Percentiles rank a stretch among this genome's conserved stretches.
These are phyloP conservation scores for Lepidocolaptes lacrymiger DNA, from an alignment of 2,797 vertebrate species.

Conservation along the genomic window DNA sequence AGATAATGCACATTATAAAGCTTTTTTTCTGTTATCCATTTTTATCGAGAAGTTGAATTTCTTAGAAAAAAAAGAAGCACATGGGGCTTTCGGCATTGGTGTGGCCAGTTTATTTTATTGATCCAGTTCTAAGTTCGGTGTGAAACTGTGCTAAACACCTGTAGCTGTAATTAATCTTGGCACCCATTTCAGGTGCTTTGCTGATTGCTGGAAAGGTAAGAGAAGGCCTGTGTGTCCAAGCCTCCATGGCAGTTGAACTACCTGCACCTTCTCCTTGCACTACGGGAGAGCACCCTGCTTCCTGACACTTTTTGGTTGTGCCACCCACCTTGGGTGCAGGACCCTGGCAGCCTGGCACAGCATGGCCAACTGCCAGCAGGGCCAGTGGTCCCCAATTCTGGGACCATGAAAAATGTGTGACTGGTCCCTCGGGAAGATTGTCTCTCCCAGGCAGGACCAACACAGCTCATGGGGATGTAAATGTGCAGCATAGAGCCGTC, in stretches of 20 bases:
- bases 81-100: background rate
- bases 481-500: rapidly evolving
- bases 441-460: background rate
- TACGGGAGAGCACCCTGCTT: background rate
- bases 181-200: background rate
- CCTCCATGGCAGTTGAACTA: rapidly evolving
- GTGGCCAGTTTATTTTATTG: background rate
- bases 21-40: background rate
- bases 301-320: rapidly evolving
- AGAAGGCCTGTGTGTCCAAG: rapidly evolving
- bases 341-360: background rate
- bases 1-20: rapidly evolving
- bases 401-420: background rate
- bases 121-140: background rate
- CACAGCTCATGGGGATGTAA: background rate
- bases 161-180: background rate
- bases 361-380: rapidly evolving
- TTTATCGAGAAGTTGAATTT: background rate
- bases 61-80: background rate
- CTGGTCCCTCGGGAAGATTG: background rate
- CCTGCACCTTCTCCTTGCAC: background rate
- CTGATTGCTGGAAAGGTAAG: background rate
- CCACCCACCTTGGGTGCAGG: rapidly evolving
- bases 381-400: rapidly evolving
- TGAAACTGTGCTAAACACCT: background rate